These are phyloP conservation scores for Latheticus oryzae DNA, from an alignment of 2,888 invertebrate species.

Conservation along the genomic window DNA sequence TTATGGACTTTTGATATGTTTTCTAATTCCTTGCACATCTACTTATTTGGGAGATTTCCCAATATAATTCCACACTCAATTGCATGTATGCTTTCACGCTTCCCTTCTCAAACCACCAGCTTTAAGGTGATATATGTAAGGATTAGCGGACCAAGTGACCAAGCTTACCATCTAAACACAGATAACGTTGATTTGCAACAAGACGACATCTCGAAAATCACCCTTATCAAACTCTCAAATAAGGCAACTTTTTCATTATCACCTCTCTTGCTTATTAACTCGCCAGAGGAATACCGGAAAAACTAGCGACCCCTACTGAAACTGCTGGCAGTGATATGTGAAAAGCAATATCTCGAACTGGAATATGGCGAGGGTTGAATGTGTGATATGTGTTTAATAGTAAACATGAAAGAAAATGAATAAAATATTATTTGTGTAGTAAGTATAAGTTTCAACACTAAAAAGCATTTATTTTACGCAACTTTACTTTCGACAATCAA, in stretches of 20 bases:
- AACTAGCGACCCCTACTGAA: slow-evolving; percentile 44
- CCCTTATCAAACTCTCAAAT: slow-evolving; percentile 6
- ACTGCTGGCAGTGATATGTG: slow-evolving; percentile 44
- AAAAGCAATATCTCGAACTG: slow-evolving; percentile 39
- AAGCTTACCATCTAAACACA: slow-evolving; percentile 51
- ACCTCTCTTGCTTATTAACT: slow-evolving; percentile 41
- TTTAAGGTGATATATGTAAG: slow-evolving; percentile 54
- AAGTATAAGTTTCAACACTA: slow-evolving; percentile 12
- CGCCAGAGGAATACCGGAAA: slow-evolving; percentile 41
- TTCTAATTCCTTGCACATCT: too few species aligned
- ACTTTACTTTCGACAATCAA: slow-evolving; percentile 30
- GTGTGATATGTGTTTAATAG: slow-evolving; percentile 27
- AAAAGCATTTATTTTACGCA: slow-evolving; percentile 7
- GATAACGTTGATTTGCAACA: slow-evolving; percentile 49
- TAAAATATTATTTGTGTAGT: too few species aligned
- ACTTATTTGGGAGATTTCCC: too few species aligned
- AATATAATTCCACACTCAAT: too few species aligned
- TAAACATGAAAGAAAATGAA: slow-evolving; percentile 8
- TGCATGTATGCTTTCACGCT: slow-evolving; percentile 37
- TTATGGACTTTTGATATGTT: too few species aligned
- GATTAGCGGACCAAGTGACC: slow-evolving; percentile 53
- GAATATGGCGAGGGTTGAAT: slow-evolving; percentile 20
- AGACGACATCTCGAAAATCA: slow-evolving; percentile 21
- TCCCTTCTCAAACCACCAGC: slow-evolving; percentile 50
- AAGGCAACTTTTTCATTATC: slow-evolving; percentile 25